A percentile compares a stretch with the other conserved stretches of the same genome.
Conservation (phyloP, 2,113 vertebrate genomes). For the pig (Sus scrofa) region T2T-Sscrofa CM000812.6:207940501-207941000, state of each 20-base stretch:
- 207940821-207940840: background rate
- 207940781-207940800: background rate
- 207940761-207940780: background rate
- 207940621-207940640: background rate
- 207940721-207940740: background rate
- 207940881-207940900: background rate
- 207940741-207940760: background rate
- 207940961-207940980: conserved; percentile 10
- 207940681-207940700: background rate
- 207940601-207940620: background rate
- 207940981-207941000: conserved; percentile 20
- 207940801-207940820: background rate
- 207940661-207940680: background rate
- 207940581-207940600: background rate
- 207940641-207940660: background rate
- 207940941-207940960: conserved; percentile 41
- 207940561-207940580: background rate
- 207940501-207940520: background rate
- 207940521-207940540: background rate
- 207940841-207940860: background rate
- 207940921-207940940: background rate
- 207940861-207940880: background rate
- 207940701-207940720: background rate
- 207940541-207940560: background rate
- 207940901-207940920: background rate